These are phyloP conservation scores for Paratilapia polleni DNA, from an alignment of 2,113 vertebrate species.

Conservation along the genomic window DNA sequence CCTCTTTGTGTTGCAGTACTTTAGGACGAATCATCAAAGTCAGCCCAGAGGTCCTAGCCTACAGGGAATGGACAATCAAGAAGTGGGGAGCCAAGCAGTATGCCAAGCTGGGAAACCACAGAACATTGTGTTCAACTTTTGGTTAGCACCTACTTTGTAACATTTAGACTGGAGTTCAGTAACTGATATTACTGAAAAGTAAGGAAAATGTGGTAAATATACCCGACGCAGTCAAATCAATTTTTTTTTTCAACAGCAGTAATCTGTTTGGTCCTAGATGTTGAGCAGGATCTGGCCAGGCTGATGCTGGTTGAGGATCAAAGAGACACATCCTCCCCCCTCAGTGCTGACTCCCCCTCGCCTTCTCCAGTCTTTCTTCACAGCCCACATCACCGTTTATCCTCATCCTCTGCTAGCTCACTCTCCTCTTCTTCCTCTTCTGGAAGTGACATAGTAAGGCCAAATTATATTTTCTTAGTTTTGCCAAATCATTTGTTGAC, in stretches of 20 bases:
- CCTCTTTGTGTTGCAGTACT: conserved; percentile 78
- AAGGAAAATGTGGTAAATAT: not conserved
- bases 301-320: conserved; percentile 78
- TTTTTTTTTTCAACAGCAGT: not conserved
- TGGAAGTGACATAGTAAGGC: conserved; percentile 90
- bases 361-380: conserved; percentile 83
- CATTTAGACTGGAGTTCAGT: not conserved
- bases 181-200: not conserved
- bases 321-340: conserved; percentile 81
- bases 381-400: conserved; percentile 86
- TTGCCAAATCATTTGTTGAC: not conserved
- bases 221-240: not conserved
- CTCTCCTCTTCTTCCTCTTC: conserved; percentile 89
- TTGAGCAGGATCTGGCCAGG: conserved; percentile 75
- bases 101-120: conserved; percentile 55
- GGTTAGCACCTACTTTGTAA: not conserved
- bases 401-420: conserved; percentile 83
- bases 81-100: conserved; percentile 84
- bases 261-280: conserved; percentile 41
- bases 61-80: conserved; percentile 92
- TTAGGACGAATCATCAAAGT: conserved; percentile 94
- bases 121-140: conserved; percentile 17
- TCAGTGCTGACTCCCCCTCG: conserved; percentile 78
- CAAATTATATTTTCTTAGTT: not conserved
- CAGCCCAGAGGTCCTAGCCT: conserved; percentile 89